Evolutionary conservation across 2,797 vertebrate genomes (phyloP).

Genomic region (Gobionotothen gibberifrons): DNA sequence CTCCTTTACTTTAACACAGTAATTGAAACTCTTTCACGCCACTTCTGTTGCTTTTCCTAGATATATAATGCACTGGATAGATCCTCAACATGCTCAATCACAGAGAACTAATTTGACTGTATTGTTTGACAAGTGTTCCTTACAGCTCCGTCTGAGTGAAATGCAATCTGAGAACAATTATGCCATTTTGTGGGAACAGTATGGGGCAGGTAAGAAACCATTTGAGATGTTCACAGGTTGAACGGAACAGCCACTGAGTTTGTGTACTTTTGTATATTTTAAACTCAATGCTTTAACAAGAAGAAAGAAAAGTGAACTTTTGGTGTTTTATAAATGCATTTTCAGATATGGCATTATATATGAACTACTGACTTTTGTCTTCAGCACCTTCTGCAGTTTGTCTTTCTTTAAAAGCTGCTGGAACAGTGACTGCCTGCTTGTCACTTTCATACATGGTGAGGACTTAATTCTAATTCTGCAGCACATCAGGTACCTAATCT

Average conservation of each 20-base stretch:
- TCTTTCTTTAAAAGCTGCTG: slow-evolving; percentile 25
- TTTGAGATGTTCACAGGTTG: slow-evolving; percentile 82
- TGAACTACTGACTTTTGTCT: background rate
- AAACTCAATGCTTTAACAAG: slow-evolving; percentile 43
- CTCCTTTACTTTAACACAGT: slow-evolving; percentile 78
- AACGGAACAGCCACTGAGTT: slow-evolving; percentile 80
- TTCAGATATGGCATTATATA: background rate
- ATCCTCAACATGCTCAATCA: slow-evolving; percentile 85
- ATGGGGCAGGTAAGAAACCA: slow-evolving; percentile 82
- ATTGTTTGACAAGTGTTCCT: slow-evolving; percentile 88
- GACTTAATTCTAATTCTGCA: slow-evolving; percentile 71
- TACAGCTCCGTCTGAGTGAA: slow-evolving; percentile 83
- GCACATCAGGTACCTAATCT: slow-evolving; percentile 75
- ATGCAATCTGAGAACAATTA: slow-evolving; percentile 89
- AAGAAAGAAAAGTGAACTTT: slow-evolving; percentile 32
- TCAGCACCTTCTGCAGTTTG: background rate
- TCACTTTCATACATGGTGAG: slow-evolving; percentile 52
- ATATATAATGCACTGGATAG: slow-evolving; percentile 84
- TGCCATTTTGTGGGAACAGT: slow-evolving; percentile 85
- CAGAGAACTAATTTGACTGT: slow-evolving; percentile 88
- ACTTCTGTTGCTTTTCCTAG: slow-evolving; percentile 85
- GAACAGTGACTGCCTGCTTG: slow-evolving; percentile 20
- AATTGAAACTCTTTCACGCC: slow-evolving; percentile 83
- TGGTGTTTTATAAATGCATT: background rate
- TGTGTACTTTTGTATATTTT: slow-evolving; percentile 29